A percentile compares a stretch with the other conserved stretches of the same genome.
phyloP scores from a whole-genome alignment of 2,888 invertebrate genomes.

The Acleris sparsana region DNA sequence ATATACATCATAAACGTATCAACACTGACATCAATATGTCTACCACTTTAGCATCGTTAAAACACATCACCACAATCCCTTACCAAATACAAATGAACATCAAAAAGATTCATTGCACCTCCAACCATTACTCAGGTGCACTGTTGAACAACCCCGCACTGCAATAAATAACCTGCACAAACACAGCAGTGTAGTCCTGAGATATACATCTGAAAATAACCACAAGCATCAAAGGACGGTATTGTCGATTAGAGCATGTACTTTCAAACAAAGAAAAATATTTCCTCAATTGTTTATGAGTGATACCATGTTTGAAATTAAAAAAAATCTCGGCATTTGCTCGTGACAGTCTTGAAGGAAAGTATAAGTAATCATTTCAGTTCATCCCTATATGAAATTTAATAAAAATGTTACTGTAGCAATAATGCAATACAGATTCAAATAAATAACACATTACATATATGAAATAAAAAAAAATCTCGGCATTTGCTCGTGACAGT shows the following conservation, averaged over 20 bases:
- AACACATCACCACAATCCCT: neutral
- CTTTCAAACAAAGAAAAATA: neutral
- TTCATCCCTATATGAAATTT: too few species aligned
- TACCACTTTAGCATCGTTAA: neutral
- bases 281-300: neutral
- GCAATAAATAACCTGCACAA: neutral
- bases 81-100: neutral
- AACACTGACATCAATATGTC: too few species aligned
- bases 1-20: too few species aligned
- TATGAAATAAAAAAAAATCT: too few species aligned
- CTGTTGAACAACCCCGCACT: neutral
- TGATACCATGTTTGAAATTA: neutral
- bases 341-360: too few species aligned
- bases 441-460: too few species aligned
- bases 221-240: neutral
- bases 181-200: neutral
- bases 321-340: too few species aligned
- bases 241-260: neutral
- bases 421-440: too few species aligned
- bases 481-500: too few species aligned
- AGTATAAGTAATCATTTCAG: too few species aligned
- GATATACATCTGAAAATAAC: neutral
- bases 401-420: too few species aligned
- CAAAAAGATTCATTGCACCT: conserved; percentile 2
- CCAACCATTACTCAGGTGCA: conserved; percentile 7